Evolutionary conservation across 1,140 invertebrate genomes (phyloP).

Genomic region (Caenorhabditis inopinata): DNA sequence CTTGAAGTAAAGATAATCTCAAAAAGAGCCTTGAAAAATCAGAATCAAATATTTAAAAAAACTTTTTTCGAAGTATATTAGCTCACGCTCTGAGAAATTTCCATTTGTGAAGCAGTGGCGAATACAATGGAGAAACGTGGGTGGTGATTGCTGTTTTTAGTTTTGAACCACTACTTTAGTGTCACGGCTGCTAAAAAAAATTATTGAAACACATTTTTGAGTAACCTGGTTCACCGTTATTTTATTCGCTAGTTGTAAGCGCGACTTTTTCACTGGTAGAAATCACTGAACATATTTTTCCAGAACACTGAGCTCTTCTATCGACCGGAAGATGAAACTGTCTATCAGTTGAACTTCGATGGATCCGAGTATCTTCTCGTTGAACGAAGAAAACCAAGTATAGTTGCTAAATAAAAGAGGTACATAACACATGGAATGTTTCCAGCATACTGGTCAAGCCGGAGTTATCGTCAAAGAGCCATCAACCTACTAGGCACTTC

Average conservation of each 20-base stretch:
- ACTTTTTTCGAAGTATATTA: too few species aligned
- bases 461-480: background rate
- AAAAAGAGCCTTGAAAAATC: too few species aligned
- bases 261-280: background rate
- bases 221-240: background rate
- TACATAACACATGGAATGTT: background rate
- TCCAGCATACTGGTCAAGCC: constrained; percentile 22
- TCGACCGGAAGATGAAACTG: constrained; percentile 9
- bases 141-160: too few species aligned
- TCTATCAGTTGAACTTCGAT: background rate
- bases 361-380: background rate
- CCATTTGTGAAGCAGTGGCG: too few species aligned
- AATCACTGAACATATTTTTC: background rate
- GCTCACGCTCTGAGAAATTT: too few species aligned
- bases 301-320: constrained; percentile 36
- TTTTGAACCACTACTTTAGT: too few species aligned
- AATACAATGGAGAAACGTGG: too few species aligned
- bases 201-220: background rate
- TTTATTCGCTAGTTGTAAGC: too few species aligned
- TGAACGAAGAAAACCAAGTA: background rate
- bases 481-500: background rate
- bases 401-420: background rate
- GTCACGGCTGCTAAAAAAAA: too few species aligned
- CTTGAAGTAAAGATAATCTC: too few species aligned
- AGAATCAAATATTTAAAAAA: background rate